Conservation (phyloP, 2,797 vertebrate genomes). For the Novumbra hubbsi region DNA sequence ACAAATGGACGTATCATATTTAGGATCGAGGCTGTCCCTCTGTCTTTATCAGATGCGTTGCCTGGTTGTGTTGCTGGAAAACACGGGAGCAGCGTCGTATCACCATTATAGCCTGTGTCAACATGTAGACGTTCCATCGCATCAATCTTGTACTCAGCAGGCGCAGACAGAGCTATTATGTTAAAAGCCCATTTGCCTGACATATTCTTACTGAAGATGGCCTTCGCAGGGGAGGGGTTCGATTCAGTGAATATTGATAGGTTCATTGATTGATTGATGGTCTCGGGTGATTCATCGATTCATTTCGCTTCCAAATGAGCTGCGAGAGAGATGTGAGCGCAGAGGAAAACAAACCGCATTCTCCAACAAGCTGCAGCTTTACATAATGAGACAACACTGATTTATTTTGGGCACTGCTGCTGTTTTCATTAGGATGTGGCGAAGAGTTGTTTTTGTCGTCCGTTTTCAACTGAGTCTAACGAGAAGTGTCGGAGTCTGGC, state of each 20-base stretch:
- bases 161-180: conserved; percentile 62
- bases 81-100: conserved; percentile 51
- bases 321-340: conserved; percentile 36
- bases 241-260: conserved; percentile 56
- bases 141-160: conserved; percentile 63
- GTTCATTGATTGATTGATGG: conserved; percentile 66
- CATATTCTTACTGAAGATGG: conserved; percentile 55
- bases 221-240: conserved; percentile 48
- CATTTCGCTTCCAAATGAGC: conserved; percentile 61
- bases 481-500: neutral
- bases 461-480: neutral
- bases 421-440: conserved; percentile 46
- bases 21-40: conserved; percentile 32
- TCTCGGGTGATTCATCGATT: conserved; percentile 62
- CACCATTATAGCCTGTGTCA: conserved; percentile 47
- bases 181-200: conserved; percentile 69
- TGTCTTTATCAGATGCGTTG: conserved; percentile 27
- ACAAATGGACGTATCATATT: conserved; percentile 54
- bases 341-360: neutral
- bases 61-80: conserved; percentile 35
- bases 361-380: conserved; percentile 1
- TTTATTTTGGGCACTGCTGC: conserved; percentile 38
- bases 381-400: conserved; percentile 53
- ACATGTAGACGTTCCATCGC: conserved; percentile 17
- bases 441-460: conserved; percentile 32